Conservation (phyloP, 2,888 invertebrate species). For the Limnephilus rhombicus region DNA sequence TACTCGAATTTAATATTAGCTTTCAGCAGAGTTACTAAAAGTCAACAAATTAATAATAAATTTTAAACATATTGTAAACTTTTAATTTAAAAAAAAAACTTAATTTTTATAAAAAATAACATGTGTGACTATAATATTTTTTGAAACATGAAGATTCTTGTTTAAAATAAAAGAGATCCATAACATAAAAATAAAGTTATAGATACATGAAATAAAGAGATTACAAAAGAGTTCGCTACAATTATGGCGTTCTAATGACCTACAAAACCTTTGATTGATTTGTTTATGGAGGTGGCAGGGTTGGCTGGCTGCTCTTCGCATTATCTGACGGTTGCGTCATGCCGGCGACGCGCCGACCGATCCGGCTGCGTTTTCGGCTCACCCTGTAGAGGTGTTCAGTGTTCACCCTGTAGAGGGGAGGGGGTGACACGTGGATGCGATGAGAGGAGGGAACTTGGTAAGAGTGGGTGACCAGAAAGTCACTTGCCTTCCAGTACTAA, state of each 20-base stretch:
- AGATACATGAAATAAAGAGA: background rate
- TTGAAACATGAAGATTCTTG: too few species aligned
- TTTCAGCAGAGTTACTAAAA: too few species aligned
- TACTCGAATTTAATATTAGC: too few species aligned
- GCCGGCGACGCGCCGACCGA: slow-evolving; percentile 32
- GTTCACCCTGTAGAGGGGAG: background rate
- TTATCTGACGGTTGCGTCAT: slow-evolving; percentile 31
- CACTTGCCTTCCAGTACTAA: background rate
- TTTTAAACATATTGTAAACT: too few species aligned
- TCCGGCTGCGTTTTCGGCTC: slow-evolving; percentile 40
- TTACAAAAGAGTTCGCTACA: background rate
- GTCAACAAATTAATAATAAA: too few species aligned
- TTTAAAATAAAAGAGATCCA: too few species aligned
- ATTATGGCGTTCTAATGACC: slow-evolving; percentile 32
- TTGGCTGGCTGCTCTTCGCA: background rate
- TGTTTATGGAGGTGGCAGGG: slow-evolving; percentile 25
- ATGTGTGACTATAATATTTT: too few species aligned
- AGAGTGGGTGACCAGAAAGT: background rate
- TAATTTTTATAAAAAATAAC: too few species aligned
- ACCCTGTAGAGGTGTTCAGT: slow-evolving; percentile 29
- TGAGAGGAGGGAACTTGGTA: background rate
- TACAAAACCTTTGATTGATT: slow-evolving; percentile 43
- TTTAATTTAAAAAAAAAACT: too few species aligned
- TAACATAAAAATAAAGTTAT: background rate
- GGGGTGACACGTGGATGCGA: slow-evolving; percentile 45